These are phyloP conservation scores for Alectura lathami DNA, from an alignment of 2,113 vertebrate species.

Conservation along the genomic window DNA sequence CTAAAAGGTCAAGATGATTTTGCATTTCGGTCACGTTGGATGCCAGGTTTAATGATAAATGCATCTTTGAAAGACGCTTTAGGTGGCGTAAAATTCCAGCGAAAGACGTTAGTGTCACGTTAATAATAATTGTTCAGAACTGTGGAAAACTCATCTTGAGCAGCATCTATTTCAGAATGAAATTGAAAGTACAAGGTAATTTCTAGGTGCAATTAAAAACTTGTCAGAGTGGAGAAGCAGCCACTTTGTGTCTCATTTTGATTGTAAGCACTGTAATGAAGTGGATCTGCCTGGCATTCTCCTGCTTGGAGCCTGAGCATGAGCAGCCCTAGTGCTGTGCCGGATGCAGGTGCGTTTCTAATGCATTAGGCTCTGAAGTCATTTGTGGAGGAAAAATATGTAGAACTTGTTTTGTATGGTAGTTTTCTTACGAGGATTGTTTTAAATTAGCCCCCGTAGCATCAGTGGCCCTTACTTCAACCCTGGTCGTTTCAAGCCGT, in stretches of 20 bases:
- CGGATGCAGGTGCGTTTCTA: not conserved
- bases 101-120: not conserved
- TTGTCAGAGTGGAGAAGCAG: conserved; percentile 15
- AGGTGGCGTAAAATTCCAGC: not conserved
- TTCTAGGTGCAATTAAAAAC: conserved; percentile 42
- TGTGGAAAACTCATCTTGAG: conserved; percentile 11
- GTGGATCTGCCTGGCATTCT: not conserved
- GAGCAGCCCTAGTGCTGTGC: not conserved
- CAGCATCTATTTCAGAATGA: not conserved
- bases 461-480: not conserved
- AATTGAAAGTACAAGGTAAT: conserved; percentile 35
- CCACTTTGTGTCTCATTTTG: not conserved
- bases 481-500: not conserved
- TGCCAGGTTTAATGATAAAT: not conserved
- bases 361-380: not conserved
- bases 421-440: not conserved
- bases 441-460: not conserved
- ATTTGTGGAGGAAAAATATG: not conserved
- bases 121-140: conserved; percentile 54
- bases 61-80: not conserved
- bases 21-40: not conserved
- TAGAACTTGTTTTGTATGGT: not conserved
- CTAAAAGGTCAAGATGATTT: conserved; percentile 8
- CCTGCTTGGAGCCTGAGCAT: not conserved
- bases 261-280: conserved; percentile 13